Percentiles rank a stretch among this genome's conserved stretches.
Conservation (phyloP, 1,140 invertebrate species). For the Brachionus asplanchnoidis region DNA sequence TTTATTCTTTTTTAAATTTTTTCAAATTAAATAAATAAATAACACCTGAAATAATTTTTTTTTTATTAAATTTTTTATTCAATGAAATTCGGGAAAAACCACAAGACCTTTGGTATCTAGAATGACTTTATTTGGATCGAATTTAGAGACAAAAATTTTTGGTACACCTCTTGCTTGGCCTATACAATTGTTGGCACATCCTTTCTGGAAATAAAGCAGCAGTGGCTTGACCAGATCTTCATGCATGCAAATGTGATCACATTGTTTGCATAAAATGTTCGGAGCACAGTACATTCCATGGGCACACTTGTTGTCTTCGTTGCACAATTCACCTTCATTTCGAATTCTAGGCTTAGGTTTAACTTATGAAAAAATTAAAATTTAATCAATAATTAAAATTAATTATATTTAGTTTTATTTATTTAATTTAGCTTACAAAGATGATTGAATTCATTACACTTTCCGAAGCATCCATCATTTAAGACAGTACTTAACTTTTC, state of each 20-base stretch:
- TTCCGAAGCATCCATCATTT: not conserved
- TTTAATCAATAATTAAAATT: not conserved
- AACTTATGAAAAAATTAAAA: not conserved
- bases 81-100: conserved; percentile 17
- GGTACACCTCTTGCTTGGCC: not conserved
- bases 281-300: not conserved
- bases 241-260: conserved; percentile 28
- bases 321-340: not conserved
- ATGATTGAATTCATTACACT: conserved; percentile 18
- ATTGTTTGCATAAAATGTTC: conserved; percentile 5
- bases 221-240: not conserved
- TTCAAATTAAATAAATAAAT: not conserved
- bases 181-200: not conserved
- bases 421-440: not conserved
- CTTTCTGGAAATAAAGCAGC: not conserved
- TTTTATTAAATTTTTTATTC: not conserved
- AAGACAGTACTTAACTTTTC: not conserved
- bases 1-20: not conserved
- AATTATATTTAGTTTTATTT: not conserved
- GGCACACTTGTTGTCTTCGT: not conserved
- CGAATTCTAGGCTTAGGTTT: not conserved
- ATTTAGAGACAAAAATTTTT: not conserved
- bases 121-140: not conserved
- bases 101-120: not conserved
- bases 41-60: not conserved